Conservation (phyloP, 2,797 vertebrate genomes). For the Leucoraja ocellata region DNA sequence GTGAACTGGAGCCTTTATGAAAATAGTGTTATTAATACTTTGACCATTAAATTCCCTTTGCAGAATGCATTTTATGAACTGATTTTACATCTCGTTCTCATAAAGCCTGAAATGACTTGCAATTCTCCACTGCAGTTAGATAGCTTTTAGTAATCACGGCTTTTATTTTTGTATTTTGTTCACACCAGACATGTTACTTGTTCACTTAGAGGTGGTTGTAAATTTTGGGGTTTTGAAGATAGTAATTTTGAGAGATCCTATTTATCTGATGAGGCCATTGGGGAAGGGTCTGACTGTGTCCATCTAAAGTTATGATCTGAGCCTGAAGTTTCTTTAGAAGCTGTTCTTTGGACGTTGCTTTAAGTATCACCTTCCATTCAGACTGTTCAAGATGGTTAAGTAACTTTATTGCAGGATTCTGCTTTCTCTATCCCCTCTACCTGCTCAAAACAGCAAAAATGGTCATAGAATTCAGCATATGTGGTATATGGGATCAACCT, state of each 20-base stretch:
- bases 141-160: neutral
- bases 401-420: neutral
- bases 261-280: neutral
- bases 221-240: neutral
- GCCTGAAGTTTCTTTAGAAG: neutral
- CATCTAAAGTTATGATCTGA: neutral
- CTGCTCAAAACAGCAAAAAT: neutral
- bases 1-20: slow-evolving; percentile 19
- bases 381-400: neutral
- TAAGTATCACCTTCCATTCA: neutral
- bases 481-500: neutral
- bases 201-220: neutral
- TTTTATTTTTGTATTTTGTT: neutral
- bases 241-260: neutral
- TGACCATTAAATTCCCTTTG: slow-evolving; percentile 17
- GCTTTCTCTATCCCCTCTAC: neutral
- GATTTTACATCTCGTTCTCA: slow-evolving; percentile 11
- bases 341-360: neutral
- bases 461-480: neutral
- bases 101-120: neutral
- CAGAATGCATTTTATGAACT: neutral
- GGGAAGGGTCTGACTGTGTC: neutral
- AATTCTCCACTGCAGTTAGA: slow-evolving; percentile 10
- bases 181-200: no score
- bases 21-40: slow-evolving; percentile 34